phyloP scores from a whole-genome alignment of 2,888 invertebrate species.

The Thera obeliscata region DNA sequence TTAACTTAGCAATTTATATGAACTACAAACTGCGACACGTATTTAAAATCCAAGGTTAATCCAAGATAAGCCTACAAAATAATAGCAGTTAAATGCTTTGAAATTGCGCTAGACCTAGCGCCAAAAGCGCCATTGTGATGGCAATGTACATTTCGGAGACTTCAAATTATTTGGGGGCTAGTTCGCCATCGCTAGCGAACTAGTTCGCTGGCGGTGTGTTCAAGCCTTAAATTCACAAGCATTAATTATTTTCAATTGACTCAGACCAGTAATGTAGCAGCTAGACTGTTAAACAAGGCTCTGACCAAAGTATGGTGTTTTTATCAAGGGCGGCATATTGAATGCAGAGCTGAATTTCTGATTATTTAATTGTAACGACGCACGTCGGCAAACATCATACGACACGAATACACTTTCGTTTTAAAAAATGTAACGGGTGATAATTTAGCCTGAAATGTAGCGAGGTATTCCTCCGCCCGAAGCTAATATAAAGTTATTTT shows the following conservation, averaged over 20 bases:
- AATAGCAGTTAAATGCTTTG: too few relatives aligned
- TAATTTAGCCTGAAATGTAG: neutral
- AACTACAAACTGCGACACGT: too few relatives aligned
- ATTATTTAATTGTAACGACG: neutral
- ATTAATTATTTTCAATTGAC: conserved; percentile 13
- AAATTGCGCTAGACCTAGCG: too few relatives aligned
- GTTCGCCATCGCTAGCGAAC: too few relatives aligned
- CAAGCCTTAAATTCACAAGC: conserved; percentile 11
- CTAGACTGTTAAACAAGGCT: neutral
- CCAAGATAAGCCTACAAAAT: too few relatives aligned
- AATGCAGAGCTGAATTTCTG: neutral
- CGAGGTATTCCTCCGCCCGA: neutral
- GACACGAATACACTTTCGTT: neutral
- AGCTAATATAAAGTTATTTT: neutral
- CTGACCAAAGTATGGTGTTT: neutral
- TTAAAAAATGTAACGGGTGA: neutral
- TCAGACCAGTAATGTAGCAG: neutral
- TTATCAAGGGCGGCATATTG: neutral
- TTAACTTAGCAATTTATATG: too few relatives aligned
- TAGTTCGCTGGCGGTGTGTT: too few relatives aligned
- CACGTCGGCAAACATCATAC: neutral
- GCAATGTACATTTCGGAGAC: too few relatives aligned
- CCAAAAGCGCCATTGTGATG: too few relatives aligned
- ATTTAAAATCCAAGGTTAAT: too few relatives aligned
- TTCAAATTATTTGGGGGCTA: too few relatives aligned